phyloP scores from a whole-genome alignment of 1,140 invertebrate genomes.

The Artemia franciscana region DNA sequence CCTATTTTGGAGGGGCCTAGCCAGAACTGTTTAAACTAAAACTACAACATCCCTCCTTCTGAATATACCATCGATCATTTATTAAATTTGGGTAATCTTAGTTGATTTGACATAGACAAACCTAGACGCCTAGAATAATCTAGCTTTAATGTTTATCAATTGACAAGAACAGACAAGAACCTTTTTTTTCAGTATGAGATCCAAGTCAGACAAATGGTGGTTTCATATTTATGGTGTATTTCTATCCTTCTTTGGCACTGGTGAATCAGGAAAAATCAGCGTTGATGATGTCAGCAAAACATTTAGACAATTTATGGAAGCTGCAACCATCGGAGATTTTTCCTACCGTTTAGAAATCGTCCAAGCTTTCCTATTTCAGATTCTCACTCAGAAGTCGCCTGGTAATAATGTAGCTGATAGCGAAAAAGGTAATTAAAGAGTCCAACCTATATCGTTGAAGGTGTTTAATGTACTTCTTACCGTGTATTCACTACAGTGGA shows the following conservation, averaged over 20 bases:
- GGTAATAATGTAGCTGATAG: constrained; percentile 19
- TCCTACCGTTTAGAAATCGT: constrained; percentile 49
- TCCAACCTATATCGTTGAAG: too few relatives aligned
- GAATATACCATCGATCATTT: too few relatives aligned
- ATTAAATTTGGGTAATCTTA: too few relatives aligned
- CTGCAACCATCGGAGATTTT: constrained; percentile 59
- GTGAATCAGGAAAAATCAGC: constrained; percentile 15
- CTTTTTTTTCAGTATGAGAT: constrained; percentile 27
- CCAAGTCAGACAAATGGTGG: constrained; percentile 58
- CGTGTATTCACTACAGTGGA: too few relatives aligned
- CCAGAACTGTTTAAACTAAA: too few relatives aligned
- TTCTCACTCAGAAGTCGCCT: constrained; percentile 24
- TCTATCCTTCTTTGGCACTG: constrained; percentile 22
- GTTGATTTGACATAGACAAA: too few relatives aligned
- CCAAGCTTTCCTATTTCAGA: constrained; percentile 49
- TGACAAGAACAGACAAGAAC: too few relatives aligned
- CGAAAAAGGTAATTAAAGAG: neutral
- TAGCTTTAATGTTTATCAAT: neutral
- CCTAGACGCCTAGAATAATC: too few relatives aligned
- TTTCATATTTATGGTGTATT: constrained; percentile 55
- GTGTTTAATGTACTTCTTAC: too few relatives aligned
- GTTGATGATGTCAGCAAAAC: constrained; percentile 19
- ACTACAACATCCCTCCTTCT: too few relatives aligned
- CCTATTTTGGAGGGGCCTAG: too few relatives aligned
- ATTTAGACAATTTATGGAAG: constrained; percentile 61